Base-by-base conservation (phyloP, 2,888 invertebrate species). In the Cheilosia vulpina region DNA sequence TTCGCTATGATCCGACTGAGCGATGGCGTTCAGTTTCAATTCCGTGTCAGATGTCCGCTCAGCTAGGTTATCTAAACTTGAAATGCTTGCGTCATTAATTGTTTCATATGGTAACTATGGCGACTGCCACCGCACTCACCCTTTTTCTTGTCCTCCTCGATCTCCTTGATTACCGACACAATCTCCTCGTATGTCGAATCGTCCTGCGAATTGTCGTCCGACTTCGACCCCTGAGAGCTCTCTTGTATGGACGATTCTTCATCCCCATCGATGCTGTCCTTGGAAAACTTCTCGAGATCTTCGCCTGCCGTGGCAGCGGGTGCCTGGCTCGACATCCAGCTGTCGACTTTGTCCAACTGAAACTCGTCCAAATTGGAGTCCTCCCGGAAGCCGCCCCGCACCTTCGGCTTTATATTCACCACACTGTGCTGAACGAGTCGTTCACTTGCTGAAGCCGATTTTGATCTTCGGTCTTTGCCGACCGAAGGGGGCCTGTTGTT, bases 151-250 rank as follows among this genome's bases (percentile, higher is more conserved):
- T 92, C 92, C 77, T 92, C 92, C 62, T 92, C 92, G 21, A 92
- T 92, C 83, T 92, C 92, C 68, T 92, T 92, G 7, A 92, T 92
- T 2, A 92, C 92, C 0, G 92, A 91, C 4, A 92, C 92, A 68
- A 92, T 92, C 81, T 93, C 92, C 43, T 92, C 92, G 73, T 92
- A 92, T 0, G 92, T 92, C 0, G 92, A 92, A 47, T 90, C 90
- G 62, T 89, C 90, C 58, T 90, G 89, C 0, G 92, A 92, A 4
- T 90, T 89, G 47, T 90, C 90, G 41, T 90, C 89, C 0, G 91
- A 91, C 55, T 91, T 91, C 0, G 90, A 90, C 7, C 88, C 31
- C 24, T 90, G 90, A 0, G 91, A 84, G 38, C 80, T 77, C 7
- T 77, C 85, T 45, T 85, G 85, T 15, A 60, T 66, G n/a, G 81